Conservation (phyloP, 2,888 invertebrate genomes). For the Cheiracanthium punctorium region DNA sequence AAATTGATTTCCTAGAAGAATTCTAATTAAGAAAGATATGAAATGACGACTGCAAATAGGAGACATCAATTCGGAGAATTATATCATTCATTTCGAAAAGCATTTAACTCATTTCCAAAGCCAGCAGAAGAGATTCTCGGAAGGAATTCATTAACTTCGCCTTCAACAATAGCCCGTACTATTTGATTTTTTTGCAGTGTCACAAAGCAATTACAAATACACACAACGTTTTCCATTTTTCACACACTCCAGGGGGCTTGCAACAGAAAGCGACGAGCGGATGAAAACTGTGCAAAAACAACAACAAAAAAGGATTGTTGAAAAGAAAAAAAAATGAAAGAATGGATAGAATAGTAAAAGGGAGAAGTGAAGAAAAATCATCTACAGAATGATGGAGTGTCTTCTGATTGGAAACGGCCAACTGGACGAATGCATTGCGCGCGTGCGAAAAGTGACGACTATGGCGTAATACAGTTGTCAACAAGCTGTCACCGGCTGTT, state of each 20-base stretch:
- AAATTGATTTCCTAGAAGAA: no score
- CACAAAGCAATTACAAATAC: not conserved
- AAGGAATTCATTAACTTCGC: no score
- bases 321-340: no score
- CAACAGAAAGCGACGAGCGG: not conserved
- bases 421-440: conserved; percentile 28
- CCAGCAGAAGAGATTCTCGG: no score
- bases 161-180: no score
- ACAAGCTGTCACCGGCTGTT: conserved; percentile 59
- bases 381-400: conserved; percentile 1
- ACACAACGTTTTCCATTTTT: not conserved
- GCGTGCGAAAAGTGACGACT: conserved; percentile 56
- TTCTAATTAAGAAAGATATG: no score
- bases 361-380: conserved; percentile 1
- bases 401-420: not conserved
- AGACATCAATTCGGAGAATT: no score
- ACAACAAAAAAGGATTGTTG: no score
- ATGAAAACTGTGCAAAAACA: no score
- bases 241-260: not conserved
- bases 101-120: no score
- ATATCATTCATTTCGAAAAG: no score
- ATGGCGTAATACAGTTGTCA: conserved; percentile 64
- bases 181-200: not conserved
- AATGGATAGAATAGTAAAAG: not conserved
- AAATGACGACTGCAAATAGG: no score